Percentiles rank a stretch among this genome's conserved stretches.
Evolutionary conservation across 2,888 invertebrate genomes (phyloP).

Genomic region (Glaucopsyche alexis): DNA sequence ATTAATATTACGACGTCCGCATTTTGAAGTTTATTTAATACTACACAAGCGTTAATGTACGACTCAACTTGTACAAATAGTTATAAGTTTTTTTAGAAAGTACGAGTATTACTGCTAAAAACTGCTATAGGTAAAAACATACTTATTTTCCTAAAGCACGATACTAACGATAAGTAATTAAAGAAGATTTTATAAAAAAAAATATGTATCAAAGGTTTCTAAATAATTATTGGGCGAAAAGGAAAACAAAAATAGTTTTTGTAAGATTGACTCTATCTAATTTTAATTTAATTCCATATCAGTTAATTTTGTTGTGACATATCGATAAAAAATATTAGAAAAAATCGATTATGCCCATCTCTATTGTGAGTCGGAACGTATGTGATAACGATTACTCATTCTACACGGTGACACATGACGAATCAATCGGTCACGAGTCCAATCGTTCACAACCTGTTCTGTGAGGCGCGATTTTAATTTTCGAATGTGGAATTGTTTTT

Average conservation of each 20-base stretch:
- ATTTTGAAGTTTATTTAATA: neutral
- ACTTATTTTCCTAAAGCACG: too few relatives aligned
- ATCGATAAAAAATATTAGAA: slow-evolving; percentile 24
- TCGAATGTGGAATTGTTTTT: slow-evolving; percentile 24
- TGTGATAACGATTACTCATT: slow-evolving; percentile 71
- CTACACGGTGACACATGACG: slow-evolving; percentile 74
- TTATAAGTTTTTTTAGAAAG: too few relatives aligned
- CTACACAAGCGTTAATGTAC: too few relatives aligned
- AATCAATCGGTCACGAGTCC: slow-evolving; percentile 69
- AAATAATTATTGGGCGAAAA: neutral
- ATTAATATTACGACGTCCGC: neutral
- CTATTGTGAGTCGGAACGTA: slow-evolving; percentile 45
- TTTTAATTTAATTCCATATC: slow-evolving; percentile 17
- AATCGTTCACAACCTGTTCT: slow-evolving; percentile 42
- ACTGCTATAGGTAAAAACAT: too few relatives aligned
- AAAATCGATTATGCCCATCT: slow-evolving; percentile 35
- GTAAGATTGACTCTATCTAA: neutral
- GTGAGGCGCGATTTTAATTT: slow-evolving; percentile 28
- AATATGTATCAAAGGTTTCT: too few relatives aligned
- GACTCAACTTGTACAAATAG: too few relatives aligned
- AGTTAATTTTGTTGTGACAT: slow-evolving; percentile 10
- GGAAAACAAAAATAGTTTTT: neutral
- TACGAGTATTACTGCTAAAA: too few relatives aligned
- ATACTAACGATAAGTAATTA: too few relatives aligned
- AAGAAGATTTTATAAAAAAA: too few relatives aligned